Evolutionary conservation across 2,797 vertebrate species (phyloP), one percentile per base, ranked within the genome.

Genomic region (Cuniculus paca): DNA sequence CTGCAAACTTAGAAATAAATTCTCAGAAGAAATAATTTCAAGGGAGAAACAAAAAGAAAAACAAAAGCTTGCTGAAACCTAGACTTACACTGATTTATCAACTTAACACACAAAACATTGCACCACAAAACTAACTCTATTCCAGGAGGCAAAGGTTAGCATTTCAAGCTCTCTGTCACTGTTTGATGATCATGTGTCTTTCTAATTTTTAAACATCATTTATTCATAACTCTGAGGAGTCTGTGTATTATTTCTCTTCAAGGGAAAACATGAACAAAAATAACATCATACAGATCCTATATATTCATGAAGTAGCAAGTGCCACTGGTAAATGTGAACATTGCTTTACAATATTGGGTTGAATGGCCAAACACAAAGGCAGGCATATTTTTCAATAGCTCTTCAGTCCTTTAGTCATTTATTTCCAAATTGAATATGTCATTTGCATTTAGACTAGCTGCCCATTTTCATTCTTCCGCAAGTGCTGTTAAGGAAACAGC

Each of bases 361-460:
- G 88, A 87, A 83, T 3, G 48, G 52, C 60, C 48, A 42, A 80
- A 93, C 1, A 17, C 90, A 60, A 50, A 50, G 48, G 79, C 5
- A 95, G 86, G 63, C 75, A 39, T 88, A 12, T 82, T 90, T 94
- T 94, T 87, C 65, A 56, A 54, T 7, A 82, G 50, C 70, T 93
- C 88, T 83, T 90, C 79, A 82, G 36, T 72, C 65, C 28, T 89
- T 93, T 56, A 45, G 58, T 78, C 93, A 70, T 54, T 87, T 79
- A 65, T 65, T 97, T 89, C 34, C 70, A 94, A 81, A 91, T n/a
- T 95, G 91, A 94, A 34, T 54, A 8, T 60, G 61, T 7, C 95
- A 97, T 96, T 90, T 94, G 52, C 48, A 92, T 95, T 97, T 88
- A 97, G 91, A 95, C 17, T 65, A 75, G 74, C 9, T 4, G 6